These are phyloP conservation scores for Delphinapterus leucas DNA, from an alignment of 2,113 vertebrate species.

Conservation along the genomic window DNA sequence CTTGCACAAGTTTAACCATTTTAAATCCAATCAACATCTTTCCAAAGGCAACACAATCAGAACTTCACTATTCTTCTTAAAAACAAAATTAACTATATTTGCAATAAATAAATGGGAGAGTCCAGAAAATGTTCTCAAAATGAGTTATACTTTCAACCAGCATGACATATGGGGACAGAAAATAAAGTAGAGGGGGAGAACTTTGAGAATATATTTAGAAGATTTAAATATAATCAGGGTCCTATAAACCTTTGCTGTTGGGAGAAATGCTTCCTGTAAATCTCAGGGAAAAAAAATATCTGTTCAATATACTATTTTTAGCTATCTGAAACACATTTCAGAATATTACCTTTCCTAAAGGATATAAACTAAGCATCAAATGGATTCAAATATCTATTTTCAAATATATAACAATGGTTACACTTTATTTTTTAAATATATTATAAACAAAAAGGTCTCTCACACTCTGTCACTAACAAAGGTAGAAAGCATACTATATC, in stretches of 20 bases:
- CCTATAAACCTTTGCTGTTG: slow-evolving; percentile 23
- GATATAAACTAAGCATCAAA: slow-evolving; percentile 24
- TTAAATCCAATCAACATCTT: slow-evolving; percentile 21
- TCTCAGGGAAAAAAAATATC: background rate
- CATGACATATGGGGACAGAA: slow-evolving; percentile 8
- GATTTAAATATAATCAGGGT: slow-evolving; percentile 34
- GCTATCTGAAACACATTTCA: slow-evolving; percentile 53
- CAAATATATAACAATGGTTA: slow-evolving; percentile 42
- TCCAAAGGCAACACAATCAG: slow-evolving; percentile 13
- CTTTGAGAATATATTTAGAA: slow-evolving; percentile 28
- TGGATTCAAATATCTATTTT: slow-evolving; percentile 35
- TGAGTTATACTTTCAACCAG: slow-evolving; percentile 45
- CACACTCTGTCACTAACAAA: slow-evolving; percentile 37
- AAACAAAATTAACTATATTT: slow-evolving; percentile 25
- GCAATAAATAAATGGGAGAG: background rate
- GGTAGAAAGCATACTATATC: slow-evolving; percentile 62
- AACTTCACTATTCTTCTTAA: background rate
- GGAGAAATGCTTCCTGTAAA: slow-evolving; percentile 30
- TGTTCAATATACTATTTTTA: slow-evolving; percentile 46
- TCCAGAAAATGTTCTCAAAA: slow-evolving; percentile 51
- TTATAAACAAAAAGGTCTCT: slow-evolving; percentile 36
- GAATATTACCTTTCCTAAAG: slow-evolving; percentile 33
- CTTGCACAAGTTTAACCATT: background rate
- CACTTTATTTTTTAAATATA: slow-evolving; percentile 46
- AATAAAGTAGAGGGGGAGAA: slow-evolving; percentile 15